Conservation (phyloP, 1,140 invertebrate genomes). For the Pogonomyrmex barbatus region DNA sequence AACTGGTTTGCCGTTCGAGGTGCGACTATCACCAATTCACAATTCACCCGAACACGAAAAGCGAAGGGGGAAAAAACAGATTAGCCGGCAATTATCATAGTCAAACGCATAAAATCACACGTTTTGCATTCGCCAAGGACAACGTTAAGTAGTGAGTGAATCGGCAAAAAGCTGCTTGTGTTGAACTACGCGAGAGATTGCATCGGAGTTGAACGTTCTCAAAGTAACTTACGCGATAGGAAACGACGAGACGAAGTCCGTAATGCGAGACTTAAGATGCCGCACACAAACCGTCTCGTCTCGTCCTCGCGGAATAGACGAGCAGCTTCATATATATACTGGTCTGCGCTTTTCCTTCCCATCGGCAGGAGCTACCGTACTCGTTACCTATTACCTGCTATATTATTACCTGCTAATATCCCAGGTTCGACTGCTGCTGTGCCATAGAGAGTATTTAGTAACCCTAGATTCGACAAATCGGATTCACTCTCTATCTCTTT, state of each 20-base stretch:
- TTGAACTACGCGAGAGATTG: background rate
- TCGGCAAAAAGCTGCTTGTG: too few relatives aligned
- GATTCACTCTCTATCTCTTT: constrained; percentile 47
- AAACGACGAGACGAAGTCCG: constrained; percentile 31
- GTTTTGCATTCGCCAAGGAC: background rate
- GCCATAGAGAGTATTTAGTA: constrained; percentile 72
- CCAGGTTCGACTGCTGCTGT: constrained; percentile 58
- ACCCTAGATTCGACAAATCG: constrained; percentile 72
- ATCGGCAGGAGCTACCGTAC: constrained; percentile 65
- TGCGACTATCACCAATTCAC: background rate
- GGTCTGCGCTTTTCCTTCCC: background rate
- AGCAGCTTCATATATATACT: background rate
- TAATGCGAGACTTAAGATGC: constrained; percentile 60
- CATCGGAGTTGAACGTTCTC: background rate
- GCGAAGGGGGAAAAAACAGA: background rate
- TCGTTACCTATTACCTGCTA: constrained; percentile 77
- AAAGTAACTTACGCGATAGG: constrained; percentile 13
- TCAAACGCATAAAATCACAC: background rate
- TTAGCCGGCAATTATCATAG: background rate
- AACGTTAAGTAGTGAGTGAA: background rate
- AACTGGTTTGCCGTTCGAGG: constrained; percentile 1
- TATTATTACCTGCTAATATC: constrained; percentile 79
- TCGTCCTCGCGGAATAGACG: constrained; percentile 13
- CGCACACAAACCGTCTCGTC: constrained; percentile 21
- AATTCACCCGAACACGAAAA: background rate